phyloP scores from a whole-genome alignment of 2,888 invertebrate genomes.

The Theretra japonica region DNA sequence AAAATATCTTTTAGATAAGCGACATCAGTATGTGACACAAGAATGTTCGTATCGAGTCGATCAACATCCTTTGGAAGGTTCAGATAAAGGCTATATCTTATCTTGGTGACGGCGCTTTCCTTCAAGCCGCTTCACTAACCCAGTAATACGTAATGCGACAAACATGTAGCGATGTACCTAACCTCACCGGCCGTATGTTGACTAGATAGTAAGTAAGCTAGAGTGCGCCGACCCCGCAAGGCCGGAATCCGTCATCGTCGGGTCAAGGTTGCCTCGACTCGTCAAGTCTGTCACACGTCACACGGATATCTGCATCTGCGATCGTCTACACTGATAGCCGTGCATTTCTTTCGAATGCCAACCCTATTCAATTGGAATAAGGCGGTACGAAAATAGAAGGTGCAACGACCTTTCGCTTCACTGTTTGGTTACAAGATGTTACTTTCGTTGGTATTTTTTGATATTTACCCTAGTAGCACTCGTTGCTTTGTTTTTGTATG shows the following conservation, averaged over 20 bases:
- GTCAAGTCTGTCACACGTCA: conserved; percentile 69
- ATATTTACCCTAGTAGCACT: conserved; percentile 20
- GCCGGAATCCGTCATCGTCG: conserved; percentile 80
- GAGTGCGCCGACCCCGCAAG: conserved; percentile 78
- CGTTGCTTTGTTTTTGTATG: conserved; percentile 14
- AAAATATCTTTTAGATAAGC: conserved; percentile 19
- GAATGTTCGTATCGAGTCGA: not conserved
- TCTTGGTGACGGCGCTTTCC: conserved; percentile 7
- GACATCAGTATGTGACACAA: not conserved
- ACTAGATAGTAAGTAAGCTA: conserved; percentile 65
- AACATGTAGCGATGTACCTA: conserved; percentile 25
- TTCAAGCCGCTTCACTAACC: conserved; percentile 19
- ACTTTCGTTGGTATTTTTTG: conserved; percentile 72
- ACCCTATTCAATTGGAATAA: conserved; percentile 65
- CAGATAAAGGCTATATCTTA: conserved; percentile 5
- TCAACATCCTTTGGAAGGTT: conserved; percentile 8
- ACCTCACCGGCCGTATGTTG: conserved; percentile 48
- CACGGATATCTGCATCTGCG: conserved; percentile 78
- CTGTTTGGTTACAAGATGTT: conserved; percentile 69
- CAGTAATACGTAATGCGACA: conserved; percentile 29
- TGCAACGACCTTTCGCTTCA: conserved; percentile 73
- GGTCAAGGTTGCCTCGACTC: conserved; percentile 78
- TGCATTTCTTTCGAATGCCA: conserved; percentile 57
- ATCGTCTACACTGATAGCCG: conserved; percentile 77
- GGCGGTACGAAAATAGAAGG: conserved; percentile 65